A percentile compares a stretch with the other conserved stretches of the same genome.
Conservation (phyloP, 2,888 invertebrate genomes). For the Lucinisca nassula region DNA sequence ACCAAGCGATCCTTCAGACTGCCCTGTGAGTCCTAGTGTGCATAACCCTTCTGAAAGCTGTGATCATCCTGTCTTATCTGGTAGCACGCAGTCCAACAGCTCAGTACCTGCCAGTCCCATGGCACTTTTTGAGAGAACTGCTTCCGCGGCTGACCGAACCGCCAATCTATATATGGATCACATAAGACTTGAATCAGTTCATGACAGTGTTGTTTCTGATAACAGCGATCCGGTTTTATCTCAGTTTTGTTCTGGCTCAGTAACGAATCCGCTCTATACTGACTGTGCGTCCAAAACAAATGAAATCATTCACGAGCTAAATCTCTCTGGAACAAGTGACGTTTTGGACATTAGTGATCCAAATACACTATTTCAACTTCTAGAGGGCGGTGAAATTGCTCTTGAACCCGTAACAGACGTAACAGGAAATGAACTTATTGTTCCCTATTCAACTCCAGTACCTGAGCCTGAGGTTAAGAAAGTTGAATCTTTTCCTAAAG, state of each 20-base stretch:
- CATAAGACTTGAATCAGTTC: not conserved
- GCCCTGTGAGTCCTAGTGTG: too few relatives aligned
- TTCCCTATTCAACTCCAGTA: not conserved
- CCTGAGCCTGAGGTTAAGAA: not conserved
- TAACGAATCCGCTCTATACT: not conserved
- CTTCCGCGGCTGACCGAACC: too few relatives aligned
- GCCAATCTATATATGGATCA: too few relatives aligned
- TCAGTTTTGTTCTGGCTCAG: not conserved
- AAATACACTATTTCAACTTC: not conserved
- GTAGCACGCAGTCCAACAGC: too few relatives aligned
- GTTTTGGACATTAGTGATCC: conserved; percentile 29
- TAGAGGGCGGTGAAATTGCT: conserved; percentile 10
- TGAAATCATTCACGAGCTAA: not conserved
- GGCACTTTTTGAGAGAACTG: too few relatives aligned
- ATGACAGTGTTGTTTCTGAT: not conserved
- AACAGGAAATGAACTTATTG: conserved; percentile 1
- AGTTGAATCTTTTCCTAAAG: not conserved
- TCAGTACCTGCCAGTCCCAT: too few relatives aligned
- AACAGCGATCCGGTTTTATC: not conserved
- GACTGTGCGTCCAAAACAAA: not conserved
- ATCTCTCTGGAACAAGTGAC: not conserved
- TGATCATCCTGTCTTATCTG: too few relatives aligned
- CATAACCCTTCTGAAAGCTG: too few relatives aligned
- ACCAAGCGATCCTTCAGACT: conserved; percentile 42
- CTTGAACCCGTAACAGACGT: not conserved